A percentile compares a stretch with the other conserved stretches of the same genome.
phyloP scores from a whole-genome alignment of 2,888 invertebrate genomes.

The Chamaedrilus cognettii region DNA sequence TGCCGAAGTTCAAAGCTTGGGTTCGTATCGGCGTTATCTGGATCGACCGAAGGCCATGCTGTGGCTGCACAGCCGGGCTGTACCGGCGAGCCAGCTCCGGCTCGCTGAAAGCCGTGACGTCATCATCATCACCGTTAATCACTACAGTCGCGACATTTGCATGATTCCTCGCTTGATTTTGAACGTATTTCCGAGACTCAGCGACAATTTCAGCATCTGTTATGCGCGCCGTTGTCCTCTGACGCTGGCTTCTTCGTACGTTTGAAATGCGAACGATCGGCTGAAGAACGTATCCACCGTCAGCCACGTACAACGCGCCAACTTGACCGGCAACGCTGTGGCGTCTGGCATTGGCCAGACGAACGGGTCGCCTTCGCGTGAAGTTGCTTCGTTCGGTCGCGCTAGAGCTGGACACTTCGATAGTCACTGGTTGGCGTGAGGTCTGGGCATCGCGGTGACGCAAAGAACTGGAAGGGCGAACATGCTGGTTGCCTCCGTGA shows the following conservation, averaged over 20 bases:
- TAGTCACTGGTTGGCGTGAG: neutral
- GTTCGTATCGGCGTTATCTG: constrained; percentile 1
- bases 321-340: neutral
- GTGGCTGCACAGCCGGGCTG: neutral
- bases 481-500: no score
- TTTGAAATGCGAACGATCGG: neutral
- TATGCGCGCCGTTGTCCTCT: no score
- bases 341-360: neutral
- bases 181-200: no score
- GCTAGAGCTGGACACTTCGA: constrained; percentile 2
- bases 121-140: no score
- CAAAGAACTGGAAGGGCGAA: no score
- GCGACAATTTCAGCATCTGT: no score
- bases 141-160: no score
- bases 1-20: neutral
- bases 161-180: no score
- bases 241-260: neutral
- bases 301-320: neutral
- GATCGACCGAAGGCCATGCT: neutral
- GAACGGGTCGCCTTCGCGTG: no score
- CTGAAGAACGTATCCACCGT: neutral
- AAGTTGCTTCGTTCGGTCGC: no score
- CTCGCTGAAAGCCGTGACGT: neutral
- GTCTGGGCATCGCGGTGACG: no score
- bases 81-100: neutral